Conservation (phyloP, 1,140 invertebrate species). For the Lethrus apterus region DNA sequence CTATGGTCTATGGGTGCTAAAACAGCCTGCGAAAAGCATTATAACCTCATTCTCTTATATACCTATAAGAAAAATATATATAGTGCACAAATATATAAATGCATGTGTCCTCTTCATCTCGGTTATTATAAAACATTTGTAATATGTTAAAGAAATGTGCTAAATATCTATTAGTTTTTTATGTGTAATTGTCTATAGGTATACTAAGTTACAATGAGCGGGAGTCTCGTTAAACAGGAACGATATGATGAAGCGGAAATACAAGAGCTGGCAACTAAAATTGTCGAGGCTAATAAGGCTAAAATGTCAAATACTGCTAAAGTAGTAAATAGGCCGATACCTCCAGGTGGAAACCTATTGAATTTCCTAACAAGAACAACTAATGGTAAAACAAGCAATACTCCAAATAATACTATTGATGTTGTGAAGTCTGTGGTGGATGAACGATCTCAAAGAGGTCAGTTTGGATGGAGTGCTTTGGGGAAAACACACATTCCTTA, state of each 20-base stretch:
- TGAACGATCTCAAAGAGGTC: conserved; percentile 72
- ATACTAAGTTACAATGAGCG: not conserved
- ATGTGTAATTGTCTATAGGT: not conserved
- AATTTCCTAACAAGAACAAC: conserved; percentile 16
- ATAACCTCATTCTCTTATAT: conserved; percentile 16
- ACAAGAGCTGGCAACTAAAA: conserved; percentile 72
- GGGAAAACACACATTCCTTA: conserved; percentile 82
- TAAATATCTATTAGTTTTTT: not conserved
- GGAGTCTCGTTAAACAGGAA: conserved; percentile 64
- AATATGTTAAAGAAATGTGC: not conserved
- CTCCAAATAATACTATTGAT: conserved; percentile 13
- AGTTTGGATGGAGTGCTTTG: conserved; percentile 83
- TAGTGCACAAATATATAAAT: no score
- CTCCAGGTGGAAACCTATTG: conserved; percentile 8
- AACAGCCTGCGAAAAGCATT: conserved; percentile 6
- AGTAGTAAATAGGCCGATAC: not conserved
- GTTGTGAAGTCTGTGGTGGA: conserved; percentile 44
- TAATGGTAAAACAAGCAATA: conserved; percentile 17
- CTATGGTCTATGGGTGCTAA: conserved; percentile 29
- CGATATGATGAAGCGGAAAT: conserved; percentile 80
- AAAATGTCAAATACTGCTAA: conserved; percentile 50
- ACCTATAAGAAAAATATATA: conserved; percentile 30
- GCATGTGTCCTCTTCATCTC: conserved; percentile 37
- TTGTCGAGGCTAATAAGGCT: conserved; percentile 76
- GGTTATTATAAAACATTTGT: conserved; percentile 9